Conservation (phyloP, 2,113 vertebrate species). For the Albula goreensis region DNA sequence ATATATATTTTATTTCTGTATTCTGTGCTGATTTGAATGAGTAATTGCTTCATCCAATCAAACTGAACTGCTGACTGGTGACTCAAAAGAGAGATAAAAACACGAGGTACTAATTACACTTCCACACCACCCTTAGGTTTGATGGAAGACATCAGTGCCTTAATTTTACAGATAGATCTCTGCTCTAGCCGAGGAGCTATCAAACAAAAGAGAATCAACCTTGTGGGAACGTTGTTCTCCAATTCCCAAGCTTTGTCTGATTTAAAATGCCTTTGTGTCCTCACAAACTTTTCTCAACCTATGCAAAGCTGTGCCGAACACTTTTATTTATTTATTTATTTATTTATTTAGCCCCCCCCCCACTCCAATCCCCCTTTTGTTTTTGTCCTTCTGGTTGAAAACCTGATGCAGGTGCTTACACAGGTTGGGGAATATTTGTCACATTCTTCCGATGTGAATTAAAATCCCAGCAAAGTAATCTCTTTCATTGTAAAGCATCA, state of each 20-base stretch:
- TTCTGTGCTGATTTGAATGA: not conserved
- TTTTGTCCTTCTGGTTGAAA: slow-evolving; percentile 9
- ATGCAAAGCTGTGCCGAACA: slow-evolving; percentile 8
- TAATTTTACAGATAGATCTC: not conserved
- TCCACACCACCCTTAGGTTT: not conserved
- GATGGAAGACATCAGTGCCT: slow-evolving; percentile 4
- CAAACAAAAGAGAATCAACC: not conserved
- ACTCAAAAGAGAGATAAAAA: not conserved
- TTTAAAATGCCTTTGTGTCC: slow-evolving; percentile 6
- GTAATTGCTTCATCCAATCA: not conserved
- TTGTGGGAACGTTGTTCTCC: slow-evolving; percentile 1
- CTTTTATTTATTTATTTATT: not conserved
- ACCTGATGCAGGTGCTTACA: slow-evolving; percentile 28
- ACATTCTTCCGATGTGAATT: slow-evolving; percentile 26
- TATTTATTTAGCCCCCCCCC: no score
- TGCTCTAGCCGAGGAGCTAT: not conserved
- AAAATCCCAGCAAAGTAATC: slow-evolving; percentile 31
- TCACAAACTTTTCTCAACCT: slow-evolving; percentile 7
- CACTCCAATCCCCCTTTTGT: not conserved
- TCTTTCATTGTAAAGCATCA: slow-evolving; percentile 32
- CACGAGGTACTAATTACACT: not conserved
- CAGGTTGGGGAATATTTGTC: slow-evolving; percentile 44
- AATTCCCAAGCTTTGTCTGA: slow-evolving; percentile 11
- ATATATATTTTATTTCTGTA: not conserved
- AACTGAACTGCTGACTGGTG: not conserved